Evolutionary conservation across 2,113 vertebrate genomes (phyloP).

Genomic region (Sinosuthora webbiana): DNA sequence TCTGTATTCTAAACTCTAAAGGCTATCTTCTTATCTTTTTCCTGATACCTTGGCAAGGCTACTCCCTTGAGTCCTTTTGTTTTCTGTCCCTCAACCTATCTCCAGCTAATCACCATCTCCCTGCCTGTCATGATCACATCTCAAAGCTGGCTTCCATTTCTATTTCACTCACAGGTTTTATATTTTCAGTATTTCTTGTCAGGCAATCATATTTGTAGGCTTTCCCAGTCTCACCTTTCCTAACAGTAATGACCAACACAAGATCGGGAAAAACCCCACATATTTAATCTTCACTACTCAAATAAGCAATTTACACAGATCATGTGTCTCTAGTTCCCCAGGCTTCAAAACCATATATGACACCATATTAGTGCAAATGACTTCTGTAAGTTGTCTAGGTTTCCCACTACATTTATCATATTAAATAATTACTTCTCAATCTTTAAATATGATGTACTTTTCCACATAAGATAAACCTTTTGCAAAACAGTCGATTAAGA

Average conservation of each 20-base stretch:
- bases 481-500: background rate
- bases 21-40: too few relatives aligned
- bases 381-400: background rate
- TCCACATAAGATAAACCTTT: background rate
- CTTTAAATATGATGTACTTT: background rate
- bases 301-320: background rate
- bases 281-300: background rate
- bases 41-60: too few relatives aligned
- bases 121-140: too few relatives aligned
- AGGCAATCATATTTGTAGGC: too few relatives aligned
- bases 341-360: background rate
- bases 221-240: too few relatives aligned
- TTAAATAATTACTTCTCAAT: background rate
- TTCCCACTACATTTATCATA: background rate
- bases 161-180: too few relatives aligned
- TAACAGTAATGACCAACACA: background rate
- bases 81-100: too few relatives aligned
- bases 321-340: background rate
- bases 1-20: too few relatives aligned
- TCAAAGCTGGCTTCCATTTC: too few relatives aligned
- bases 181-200: too few relatives aligned
- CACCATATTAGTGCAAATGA: background rate
- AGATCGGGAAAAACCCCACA: background rate
- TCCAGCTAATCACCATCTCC: too few relatives aligned
- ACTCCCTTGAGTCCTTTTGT: too few relatives aligned